A percentile compares a stretch with the other conserved stretches of the same genome.
These are phyloP conservation scores for Malthinus seriepunctatus DNA, from an alignment of 2,888 invertebrate species.

Conservation along the genomic window DNA sequence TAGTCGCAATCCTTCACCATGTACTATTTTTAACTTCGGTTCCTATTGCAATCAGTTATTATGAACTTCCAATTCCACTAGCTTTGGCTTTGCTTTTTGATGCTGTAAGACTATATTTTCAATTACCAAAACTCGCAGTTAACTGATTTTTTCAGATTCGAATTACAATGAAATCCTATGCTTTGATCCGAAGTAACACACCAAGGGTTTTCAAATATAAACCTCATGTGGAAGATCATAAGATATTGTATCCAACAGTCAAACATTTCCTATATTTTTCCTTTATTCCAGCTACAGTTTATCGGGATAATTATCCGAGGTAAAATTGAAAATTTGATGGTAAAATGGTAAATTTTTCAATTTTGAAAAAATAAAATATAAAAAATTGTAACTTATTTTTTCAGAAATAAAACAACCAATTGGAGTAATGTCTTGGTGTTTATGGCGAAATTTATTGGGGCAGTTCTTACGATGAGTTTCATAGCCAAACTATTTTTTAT, in stretches of 20 bases:
- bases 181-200: constrained; percentile 75
- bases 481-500: constrained; percentile 77
- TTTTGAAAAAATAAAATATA: too few species aligned
- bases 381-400: too few species aligned
- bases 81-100: neutral
- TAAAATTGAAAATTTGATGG: too few species aligned
- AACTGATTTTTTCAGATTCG: constrained; percentile 64
- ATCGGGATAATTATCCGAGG: constrained; percentile 83
- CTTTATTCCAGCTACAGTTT: constrained; percentile 86
- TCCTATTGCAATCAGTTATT: neutral
- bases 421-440: constrained; percentile 75
- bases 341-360: too few species aligned
- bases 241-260: constrained; percentile 62
- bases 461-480: constrained; percentile 78
- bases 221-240: constrained; percentile 37
- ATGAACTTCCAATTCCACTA: neutral
- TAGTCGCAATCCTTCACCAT: neutral
- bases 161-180: constrained; percentile 85
- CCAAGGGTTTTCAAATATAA: constrained; percentile 62
- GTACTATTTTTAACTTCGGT: neutral
- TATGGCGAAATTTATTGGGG: constrained; percentile 74
- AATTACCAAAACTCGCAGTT: neutral
- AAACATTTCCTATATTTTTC: constrained; percentile 80
- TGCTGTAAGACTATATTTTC: constrained; percentile 4
- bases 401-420: constrained; percentile 66